These are phyloP conservation scores for Chironomus riparius DNA, from an alignment of 2,888 invertebrate genomes.

Conservation along the genomic window DNA sequence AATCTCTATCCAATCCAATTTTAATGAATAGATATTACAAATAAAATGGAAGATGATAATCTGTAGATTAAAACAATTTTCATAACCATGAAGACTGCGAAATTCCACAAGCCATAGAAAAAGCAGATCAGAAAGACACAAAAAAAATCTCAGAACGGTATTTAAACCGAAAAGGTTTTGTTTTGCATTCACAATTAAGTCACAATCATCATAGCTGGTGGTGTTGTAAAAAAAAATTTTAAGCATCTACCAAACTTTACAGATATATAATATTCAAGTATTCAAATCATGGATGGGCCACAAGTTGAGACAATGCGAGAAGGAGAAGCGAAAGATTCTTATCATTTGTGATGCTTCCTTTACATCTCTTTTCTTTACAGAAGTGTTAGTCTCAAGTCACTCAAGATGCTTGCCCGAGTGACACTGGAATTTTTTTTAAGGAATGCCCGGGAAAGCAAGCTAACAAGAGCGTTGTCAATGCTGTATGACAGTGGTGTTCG, in stretches of 20 bases:
- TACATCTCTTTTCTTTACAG: no score
- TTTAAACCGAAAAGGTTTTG: slow-evolving; percentile 25
- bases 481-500: no score
- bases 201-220: neutral
- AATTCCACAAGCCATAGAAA: neutral
- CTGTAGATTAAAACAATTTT: neutral
- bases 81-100: neutral
- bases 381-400: no score
- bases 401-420: no score
- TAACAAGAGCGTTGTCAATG: no score
- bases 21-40: neutral
- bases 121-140: neutral
- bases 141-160: slow-evolving; percentile 16
- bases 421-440: no score
- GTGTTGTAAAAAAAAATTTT: neutral
- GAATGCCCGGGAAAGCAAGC: no score
- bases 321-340: neutral
- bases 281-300: slow-evolving; percentile 25
- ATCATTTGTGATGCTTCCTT: neutral
- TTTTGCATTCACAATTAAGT: slow-evolving; percentile 27
- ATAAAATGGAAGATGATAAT: neutral
- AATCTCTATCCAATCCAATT: neutral
- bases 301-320: neutral
- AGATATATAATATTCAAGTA: slow-evolving; percentile 3
- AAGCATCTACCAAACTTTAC: neutral